These are phyloP conservation scores for Maniola jurtina DNA, from an alignment of 1,140 invertebrate species.

Conservation along the genomic window DNA sequence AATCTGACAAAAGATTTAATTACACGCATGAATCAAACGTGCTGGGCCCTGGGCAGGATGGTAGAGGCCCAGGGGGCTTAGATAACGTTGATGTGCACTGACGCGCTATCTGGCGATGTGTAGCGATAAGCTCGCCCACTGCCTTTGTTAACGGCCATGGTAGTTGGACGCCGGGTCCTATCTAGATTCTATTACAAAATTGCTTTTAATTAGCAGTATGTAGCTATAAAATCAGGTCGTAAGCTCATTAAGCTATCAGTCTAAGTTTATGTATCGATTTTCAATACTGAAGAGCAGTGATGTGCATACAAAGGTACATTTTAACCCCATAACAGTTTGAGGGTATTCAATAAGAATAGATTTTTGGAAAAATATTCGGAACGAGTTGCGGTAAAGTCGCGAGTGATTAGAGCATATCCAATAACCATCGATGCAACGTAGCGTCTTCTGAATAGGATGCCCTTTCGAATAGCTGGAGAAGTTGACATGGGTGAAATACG, in stretches of 20 bases:
- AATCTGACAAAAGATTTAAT: slow-evolving; percentile 76
- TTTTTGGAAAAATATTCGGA: no score
- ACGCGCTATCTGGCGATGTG: slow-evolving; percentile 51
- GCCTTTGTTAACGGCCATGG: slow-evolving; percentile 44
- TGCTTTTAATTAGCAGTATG: slow-evolving; percentile 44
- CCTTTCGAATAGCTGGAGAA: no score
- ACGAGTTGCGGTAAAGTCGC: no score
- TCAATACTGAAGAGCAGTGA: not conserved
- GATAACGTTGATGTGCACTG: slow-evolving; percentile 60
- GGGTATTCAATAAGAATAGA: no score
- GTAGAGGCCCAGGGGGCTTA: slow-evolving; percentile 38
- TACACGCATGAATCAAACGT: slow-evolving; percentile 76
- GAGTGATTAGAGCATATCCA: no score
- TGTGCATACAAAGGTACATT: not conserved
- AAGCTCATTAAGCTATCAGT: slow-evolving; percentile 13
- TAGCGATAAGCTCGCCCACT: slow-evolving; percentile 49
- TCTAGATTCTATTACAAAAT: slow-evolving; percentile 42
- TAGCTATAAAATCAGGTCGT: slow-evolving; percentile 8
- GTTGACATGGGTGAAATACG: no score
- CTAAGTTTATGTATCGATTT: not conserved
- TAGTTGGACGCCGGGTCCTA: slow-evolving; percentile 50
- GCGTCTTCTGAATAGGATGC: no score
- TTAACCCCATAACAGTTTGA: no score
- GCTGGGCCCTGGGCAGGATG: slow-evolving; percentile 43
- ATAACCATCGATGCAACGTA: no score